Evolutionary conservation across 1,140 invertebrate species (phyloP), one percentile per base, ranked within the genome.

Genomic region (Episyrphus balteatus): DNA sequence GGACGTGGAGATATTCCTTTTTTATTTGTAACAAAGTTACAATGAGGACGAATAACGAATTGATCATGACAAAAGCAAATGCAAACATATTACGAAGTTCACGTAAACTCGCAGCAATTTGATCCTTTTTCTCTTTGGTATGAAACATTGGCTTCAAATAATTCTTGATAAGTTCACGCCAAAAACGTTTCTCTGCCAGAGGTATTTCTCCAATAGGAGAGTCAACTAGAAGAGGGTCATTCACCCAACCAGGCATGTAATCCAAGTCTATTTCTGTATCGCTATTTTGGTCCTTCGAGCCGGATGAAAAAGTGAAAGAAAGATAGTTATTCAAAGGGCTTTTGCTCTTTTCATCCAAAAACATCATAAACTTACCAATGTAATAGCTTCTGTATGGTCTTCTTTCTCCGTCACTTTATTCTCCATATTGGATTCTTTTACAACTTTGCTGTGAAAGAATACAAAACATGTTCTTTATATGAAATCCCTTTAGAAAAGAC

Each of bases 31-130:
- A 75, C 36, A 90, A 70, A 51, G 90, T 83, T 0, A 89, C 77
- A 38, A 86, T 77, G 15, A 90, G 68, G 18, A 91, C 83, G 66
- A 89, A 92, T 2, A 92, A 70, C 8, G 82, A 77, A 64, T 92
- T 92, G 3, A 90, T 68, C 81, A 90, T 89, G 42, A 86, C 81
- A 64, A 90, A 91, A 37, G 82, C 82, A 55, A 88, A 83, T 1
- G 84, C 75, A 47, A 77, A 75, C 54, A 83, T 80, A 60, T 89
- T 81, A 12, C 86, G 72, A 14, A 88, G 66, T 31, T 79, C 74
- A 44, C 74, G 77, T 26, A 90, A 66, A 18, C 79, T 78, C 37
- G 73, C 63, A 1, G 70, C 69, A 50, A 83, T 75, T 55, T 74
- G 69, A 31, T 61, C 69, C 54, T 81, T 71, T 50, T 80, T 70